Evolutionary conservation across 2,113 vertebrate genomes (phyloP), one percentile per base, ranked within the genome.

Genomic region (Emydura subglobosa): DNA sequence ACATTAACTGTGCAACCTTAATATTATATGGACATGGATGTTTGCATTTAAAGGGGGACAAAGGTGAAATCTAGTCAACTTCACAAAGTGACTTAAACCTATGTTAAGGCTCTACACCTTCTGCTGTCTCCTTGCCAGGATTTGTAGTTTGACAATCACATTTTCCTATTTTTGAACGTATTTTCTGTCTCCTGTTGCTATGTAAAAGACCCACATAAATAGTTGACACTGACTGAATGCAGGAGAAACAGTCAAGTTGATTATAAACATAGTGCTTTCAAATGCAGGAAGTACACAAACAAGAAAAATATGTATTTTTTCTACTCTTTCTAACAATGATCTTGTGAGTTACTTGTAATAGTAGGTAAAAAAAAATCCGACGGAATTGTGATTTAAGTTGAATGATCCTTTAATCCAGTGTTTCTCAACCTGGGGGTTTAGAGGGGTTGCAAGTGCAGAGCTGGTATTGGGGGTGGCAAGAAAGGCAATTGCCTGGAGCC

Each of bases 141-240:
- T 78, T 25, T 78, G 24, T 47, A 82, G 94, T 94, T 88, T 83
- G 82, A 92, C 91, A 84, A 86, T 21, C n/a, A 6, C 12, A 0
- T 90, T 91, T 79, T 83, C 54, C 61, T 90, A 11, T 17, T 93
- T 59, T 90, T 93, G 95, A 92, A 95, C 10, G 24, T 25, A 42
- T 93, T 91, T 96, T 90, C 34, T 90, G 13, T 59, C 92, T 25
- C 82, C 76, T 72, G 34, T 39, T 72, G 34, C 78, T 91, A 42
- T 83, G 85, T 55, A 86, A 85, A 90, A 68, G 68, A 88, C 80
- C 82, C 80, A 5, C 17, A 21, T 72, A 87, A 24, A 22, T 3
- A 83, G 86, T 31, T 83, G 61, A 89, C 65, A 51, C 42, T 94
- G 82, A 25, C 51, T 85, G 88, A 31, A 83, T 89, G 2, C 51